Percentiles rank a stretch among this genome's conserved stretches.
These are phyloP conservation scores for Schrankia costaestrigalis DNA, from an alignment of 2,888 invertebrate genomes.

Conservation along the genomic window DNA sequence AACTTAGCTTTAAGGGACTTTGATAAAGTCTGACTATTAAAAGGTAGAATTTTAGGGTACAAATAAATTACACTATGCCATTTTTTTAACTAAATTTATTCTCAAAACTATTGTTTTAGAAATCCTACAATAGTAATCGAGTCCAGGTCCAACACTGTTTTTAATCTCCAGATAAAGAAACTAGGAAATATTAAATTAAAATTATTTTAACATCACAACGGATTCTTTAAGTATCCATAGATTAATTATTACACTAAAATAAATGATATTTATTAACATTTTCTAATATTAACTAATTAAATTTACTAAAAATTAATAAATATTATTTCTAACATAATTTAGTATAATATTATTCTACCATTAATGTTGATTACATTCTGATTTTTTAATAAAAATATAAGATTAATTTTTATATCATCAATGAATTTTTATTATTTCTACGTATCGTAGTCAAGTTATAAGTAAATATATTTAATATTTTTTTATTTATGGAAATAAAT, in stretches of 20 bases:
- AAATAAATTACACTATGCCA: slow-evolving; percentile 13
- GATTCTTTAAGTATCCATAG: slow-evolving; percentile 26
- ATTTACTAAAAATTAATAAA: slow-evolving; percentile 33
- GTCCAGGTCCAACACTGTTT: slow-evolving; percentile 64
- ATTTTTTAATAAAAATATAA: slow-evolving; percentile 29
- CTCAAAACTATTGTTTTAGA: slow-evolving; percentile 63
- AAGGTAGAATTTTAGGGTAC: not conserved
- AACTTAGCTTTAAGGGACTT: too few relatives aligned
- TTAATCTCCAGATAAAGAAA: slow-evolving; percentile 35
- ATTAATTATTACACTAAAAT: slow-evolving; percentile 13
- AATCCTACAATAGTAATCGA: slow-evolving; percentile 54
- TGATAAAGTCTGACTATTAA: too few relatives aligned
- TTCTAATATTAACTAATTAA: slow-evolving; percentile 25
- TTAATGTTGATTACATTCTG: slow-evolving; percentile 21
- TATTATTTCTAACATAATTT: slow-evolving; percentile 33
- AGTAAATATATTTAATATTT: slow-evolving; percentile 3
- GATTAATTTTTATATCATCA: slow-evolving; percentile 14
- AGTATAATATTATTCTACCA: slow-evolving; percentile 21
- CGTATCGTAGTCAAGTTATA: slow-evolving; percentile 8
- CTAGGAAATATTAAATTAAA: slow-evolving; percentile 15
- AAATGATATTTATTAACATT: slow-evolving; percentile 21
- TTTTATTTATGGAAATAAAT: slow-evolving; percentile 2
- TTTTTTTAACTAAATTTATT: slow-evolving; percentile 69
- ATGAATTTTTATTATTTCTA: slow-evolving; percentile 11
- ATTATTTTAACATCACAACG: slow-evolving; percentile 29